Base-by-base conservation (phyloP, 2,888 invertebrate genomes). In the Barypeithes pellucidus region DNA sequence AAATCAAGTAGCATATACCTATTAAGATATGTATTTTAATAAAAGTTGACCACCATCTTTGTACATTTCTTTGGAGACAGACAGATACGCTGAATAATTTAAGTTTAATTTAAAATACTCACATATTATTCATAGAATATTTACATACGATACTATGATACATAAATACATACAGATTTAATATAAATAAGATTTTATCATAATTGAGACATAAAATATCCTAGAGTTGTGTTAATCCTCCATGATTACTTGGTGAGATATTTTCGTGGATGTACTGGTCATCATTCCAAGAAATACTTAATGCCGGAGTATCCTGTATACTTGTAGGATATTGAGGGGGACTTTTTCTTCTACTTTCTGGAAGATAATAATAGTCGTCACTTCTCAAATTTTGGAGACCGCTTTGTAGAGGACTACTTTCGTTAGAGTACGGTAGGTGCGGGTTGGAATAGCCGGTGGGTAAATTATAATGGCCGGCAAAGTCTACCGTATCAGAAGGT, bases 301-400 rank as follows among this genome's bases (percentile, higher is more conserved):
- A 11, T 2, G 54, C 1, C n/a, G 41, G 11, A 16, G 24, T 14
- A 2, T 45, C 45, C 11, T 22, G 29, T 14, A 45, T 5, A 47
- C 5, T 29, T 43, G 18, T 14, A 29, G 62, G 29, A 47, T 45
- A 65, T 20, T 65, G 50, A 11, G 63, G 63, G 2, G 63, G 50
- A 11, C 47, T 65, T n/a, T 39, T 22, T 36, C 22, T 33, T 20
- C 33, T 16, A 33, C 20, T 52, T 52, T 65, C 63, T n/a, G 29
- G 36, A 36, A 33, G 33, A 24, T 50, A 36, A 41, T 39, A 66
- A 36, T 47, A 63, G 0, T 63, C 50, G 0, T 63, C 63, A 18
- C 0, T 50, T 12, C 41, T 41, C 9, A 52, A 41, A 20, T 36
- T 24, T 9, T 65, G 29, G 2, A 50, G n/a, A 8, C 63, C 29